Evolutionary conservation across 2,888 invertebrate species (phyloP), one percentile per base, ranked within the genome.

Genomic region (Zhengitettix transpicula): DNA sequence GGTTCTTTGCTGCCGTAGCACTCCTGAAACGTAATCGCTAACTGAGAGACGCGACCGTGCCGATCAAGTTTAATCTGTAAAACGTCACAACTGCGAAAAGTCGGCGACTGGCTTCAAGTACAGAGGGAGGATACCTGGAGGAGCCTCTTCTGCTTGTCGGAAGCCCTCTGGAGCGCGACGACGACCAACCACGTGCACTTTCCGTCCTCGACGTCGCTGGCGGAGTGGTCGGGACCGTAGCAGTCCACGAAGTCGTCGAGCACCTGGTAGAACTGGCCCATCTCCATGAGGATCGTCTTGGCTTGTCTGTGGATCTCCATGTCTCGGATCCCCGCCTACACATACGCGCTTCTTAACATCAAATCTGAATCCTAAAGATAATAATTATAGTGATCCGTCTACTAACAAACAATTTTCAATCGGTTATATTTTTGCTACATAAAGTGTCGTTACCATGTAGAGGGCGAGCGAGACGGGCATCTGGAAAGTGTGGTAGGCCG

Each of bases 1-100:
- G 79, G 75, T 64, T 87, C 83, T 58, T 77, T 71, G 55, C 75
- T 74, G n/a, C 91, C 92, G 68, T 92, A 94, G 71, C 85, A 83
- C 62, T 88, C 82, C 75, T 78, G 63, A 41, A 66, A 65, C 42
- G 47, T 8, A 47, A n/a, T n/a, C n/a, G n/a, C n/a, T n/a, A n/a
- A n/a, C n/a, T n/a, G n/a, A n/a, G n/a, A n/a, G n/a, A n/a, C n/a
- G n/a, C n/a, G n/a, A n/a, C n/a, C n/a, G n/a, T n/a, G n/a, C n/a
- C n/a, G n/a, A n/a, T n/a, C n/a, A n/a, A n/a, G n/a, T n/a, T n/a
- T n/a, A n/a, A n/a, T n/a, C n/a, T n/a, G n/a, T n/a, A n/a, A n/a
- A n/a, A n/a, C n/a, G n/a, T n/a, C n/a, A n/a, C n/a, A n/a, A n/a
- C n/a, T n/a, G n/a, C n/a, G n/a, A n/a, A n/a, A n/a, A n/a, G n/a